A percentile compares a stretch with the other conserved stretches of the same genome.
phyloP scores from a whole-genome alignment of 2,113 vertebrate species.

The Rhinolophus ferrumequinum region DNA sequence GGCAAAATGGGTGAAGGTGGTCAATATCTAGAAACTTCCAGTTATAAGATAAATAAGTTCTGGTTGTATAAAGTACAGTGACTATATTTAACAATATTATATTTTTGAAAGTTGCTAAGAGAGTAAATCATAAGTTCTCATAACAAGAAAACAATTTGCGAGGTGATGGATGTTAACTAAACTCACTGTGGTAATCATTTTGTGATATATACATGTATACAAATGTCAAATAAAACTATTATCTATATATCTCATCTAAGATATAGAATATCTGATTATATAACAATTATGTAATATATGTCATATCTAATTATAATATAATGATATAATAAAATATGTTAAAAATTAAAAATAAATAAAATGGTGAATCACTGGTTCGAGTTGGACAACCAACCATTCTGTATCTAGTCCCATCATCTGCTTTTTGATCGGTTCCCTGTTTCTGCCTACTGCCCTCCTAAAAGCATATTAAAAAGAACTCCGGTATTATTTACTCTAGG shows the following conservation, averaged over 20 bases:
- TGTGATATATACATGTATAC: neutral
- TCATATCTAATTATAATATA: neutral
- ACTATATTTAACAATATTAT: neutral
- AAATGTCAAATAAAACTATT: neutral
- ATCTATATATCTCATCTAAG: neutral
- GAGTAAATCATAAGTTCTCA: neutral
- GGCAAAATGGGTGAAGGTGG: neutral
- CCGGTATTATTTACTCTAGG: neutral
- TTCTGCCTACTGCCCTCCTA: neutral
- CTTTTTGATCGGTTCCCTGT: neutral
- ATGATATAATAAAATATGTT: neutral
- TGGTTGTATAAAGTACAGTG: neutral
- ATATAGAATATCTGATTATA: neutral
- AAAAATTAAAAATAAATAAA: neutral
- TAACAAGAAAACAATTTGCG: neutral
- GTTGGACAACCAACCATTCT: neutral
- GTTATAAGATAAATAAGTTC: neutral
- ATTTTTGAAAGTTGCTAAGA: neutral
- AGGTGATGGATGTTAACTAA: neutral
- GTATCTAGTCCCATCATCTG: neutral
- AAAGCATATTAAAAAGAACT: neutral
- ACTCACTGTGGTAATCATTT: neutral
- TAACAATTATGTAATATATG: neutral
- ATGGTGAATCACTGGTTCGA: neutral
- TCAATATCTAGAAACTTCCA: neutral